A percentile compares a stretch with the other conserved stretches of the same genome.
These are phyloP conservation scores for Sepioteuthis lessoniana DNA, from an alignment of 2,888 invertebrate species.

Conservation along the genomic window DNA sequence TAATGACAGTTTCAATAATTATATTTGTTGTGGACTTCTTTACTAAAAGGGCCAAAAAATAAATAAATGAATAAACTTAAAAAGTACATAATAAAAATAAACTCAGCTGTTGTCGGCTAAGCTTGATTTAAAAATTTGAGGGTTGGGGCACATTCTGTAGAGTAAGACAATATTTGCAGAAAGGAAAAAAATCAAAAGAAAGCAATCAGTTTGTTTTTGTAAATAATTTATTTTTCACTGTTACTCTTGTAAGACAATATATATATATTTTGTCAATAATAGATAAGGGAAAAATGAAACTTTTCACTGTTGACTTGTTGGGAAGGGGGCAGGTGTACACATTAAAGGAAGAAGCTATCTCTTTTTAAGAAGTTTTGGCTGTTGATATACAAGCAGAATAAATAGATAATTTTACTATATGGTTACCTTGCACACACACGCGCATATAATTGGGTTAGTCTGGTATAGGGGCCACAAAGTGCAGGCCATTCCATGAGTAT, in stretches of 20 bases:
- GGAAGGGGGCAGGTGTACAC: not conserved
- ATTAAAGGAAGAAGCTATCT: not conserved
- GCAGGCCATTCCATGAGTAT: not conserved
- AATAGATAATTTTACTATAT: not conserved
- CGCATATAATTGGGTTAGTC: not conserved
- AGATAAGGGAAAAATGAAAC: not conserved
- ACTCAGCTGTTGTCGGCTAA: not conserved
- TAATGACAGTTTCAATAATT: not conserved
- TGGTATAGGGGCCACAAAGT: not conserved
- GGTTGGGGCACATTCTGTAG: too few species aligned
- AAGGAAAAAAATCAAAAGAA: not conserved
- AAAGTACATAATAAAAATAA: not conserved
- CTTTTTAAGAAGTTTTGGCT: not conserved
- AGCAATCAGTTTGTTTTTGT: not conserved
- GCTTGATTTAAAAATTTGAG: not conserved
- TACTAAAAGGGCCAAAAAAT: not conserved
- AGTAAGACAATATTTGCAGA: not conserved
- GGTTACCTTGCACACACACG: not conserved
- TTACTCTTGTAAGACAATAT: not conserved
- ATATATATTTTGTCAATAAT: slow-evolving; percentile 3
- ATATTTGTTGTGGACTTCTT: not conserved
- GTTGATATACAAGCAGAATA: not conserved
- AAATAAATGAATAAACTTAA: too few species aligned
- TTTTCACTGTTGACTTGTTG: slow-evolving; percentile 6
- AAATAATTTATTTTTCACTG: slow-evolving; percentile 33